Percentiles rank a stretch among this genome's conserved stretches.
These are phyloP conservation scores for Eledone cirrhosa DNA, from an alignment of 2,888 invertebrate genomes.

Conservation along the genomic window DNA sequence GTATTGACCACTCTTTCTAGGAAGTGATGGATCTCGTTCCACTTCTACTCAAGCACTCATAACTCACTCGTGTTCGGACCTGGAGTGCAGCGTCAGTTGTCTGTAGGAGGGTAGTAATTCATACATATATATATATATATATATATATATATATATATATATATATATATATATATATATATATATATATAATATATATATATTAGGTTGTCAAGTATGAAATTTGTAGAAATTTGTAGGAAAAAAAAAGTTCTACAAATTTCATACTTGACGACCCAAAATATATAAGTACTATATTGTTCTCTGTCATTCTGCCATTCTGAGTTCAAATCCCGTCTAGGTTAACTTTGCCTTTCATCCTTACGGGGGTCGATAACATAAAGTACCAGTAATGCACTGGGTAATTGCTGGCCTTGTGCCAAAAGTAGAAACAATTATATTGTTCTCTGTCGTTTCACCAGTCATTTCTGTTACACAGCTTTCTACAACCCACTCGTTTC, in stretches of 20 bases:
- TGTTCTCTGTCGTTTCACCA: neutral
- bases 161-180: neutral
- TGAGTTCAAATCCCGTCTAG: neutral
- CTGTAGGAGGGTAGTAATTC: too few species aligned
- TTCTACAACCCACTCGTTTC: neutral
- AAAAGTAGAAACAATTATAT: too few species aligned
- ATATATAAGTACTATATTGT: neutral
- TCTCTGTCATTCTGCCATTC: neutral
- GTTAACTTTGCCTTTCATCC: too few species aligned
- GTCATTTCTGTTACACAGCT: neutral
- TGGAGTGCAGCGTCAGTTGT: too few species aligned
- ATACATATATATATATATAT: neutral
- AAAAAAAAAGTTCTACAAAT: too few species aligned
- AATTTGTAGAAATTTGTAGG: too few species aligned
- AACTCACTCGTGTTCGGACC: too few species aligned
- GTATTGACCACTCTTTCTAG: neutral
- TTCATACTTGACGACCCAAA: too few species aligned
- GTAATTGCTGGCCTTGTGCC: too few species aligned
- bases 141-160: neutral
- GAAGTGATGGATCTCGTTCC: neutral
- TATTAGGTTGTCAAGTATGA: neutral
- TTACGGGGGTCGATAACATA: too few species aligned
- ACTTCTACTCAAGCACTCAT: too few species aligned
- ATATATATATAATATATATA: neutral
- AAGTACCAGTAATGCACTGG: too few species aligned